phyloP scores from a whole-genome alignment of 53 echinoderm and acorn worm genomes.

The Holothuria scabra region DNA sequence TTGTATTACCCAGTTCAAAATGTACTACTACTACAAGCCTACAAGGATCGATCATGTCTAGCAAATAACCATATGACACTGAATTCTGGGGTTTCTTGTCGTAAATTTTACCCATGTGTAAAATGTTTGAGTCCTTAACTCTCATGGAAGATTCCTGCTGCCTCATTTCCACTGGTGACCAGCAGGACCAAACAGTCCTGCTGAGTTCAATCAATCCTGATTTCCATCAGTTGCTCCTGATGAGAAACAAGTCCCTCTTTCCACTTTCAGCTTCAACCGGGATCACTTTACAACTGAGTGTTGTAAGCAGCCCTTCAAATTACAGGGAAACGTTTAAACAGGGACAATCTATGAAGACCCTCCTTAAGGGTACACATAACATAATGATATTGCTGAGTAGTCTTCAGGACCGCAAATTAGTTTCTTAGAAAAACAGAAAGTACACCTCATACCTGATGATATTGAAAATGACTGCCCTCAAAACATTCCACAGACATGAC shows the following conservation, averaged over 20 bases:
- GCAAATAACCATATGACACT: too few relatives aligned
- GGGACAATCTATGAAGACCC: background rate
- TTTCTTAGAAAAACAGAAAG: constrained; percentile 17
- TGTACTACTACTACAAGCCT: too few relatives aligned
- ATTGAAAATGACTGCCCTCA: too few relatives aligned
- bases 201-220: background rate
- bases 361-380: background rate
- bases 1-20: too few relatives aligned
- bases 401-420: background rate
- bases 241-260: background rate
- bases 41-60: too few relatives aligned
- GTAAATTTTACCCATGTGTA: too few relatives aligned
- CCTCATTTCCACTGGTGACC: constrained; percentile 14
- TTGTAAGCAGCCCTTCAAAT: constrained; percentile 1
- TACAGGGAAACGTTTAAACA: constrained; percentile 10
- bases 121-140: constrained; percentile 9
- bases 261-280: constrained; percentile 13
- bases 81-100: too few relatives aligned
- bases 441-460: too few relatives aligned
- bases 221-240: constrained; percentile 18
- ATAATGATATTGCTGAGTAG: background rate
- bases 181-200: background rate
- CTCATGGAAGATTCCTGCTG: constrained; percentile 14
- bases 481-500: too few relatives aligned
- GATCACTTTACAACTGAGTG: constrained; percentile 36